Base-by-base conservation (phyloP, 1,140 invertebrate genomes). In the Vollenhovia emeryi region DNA sequence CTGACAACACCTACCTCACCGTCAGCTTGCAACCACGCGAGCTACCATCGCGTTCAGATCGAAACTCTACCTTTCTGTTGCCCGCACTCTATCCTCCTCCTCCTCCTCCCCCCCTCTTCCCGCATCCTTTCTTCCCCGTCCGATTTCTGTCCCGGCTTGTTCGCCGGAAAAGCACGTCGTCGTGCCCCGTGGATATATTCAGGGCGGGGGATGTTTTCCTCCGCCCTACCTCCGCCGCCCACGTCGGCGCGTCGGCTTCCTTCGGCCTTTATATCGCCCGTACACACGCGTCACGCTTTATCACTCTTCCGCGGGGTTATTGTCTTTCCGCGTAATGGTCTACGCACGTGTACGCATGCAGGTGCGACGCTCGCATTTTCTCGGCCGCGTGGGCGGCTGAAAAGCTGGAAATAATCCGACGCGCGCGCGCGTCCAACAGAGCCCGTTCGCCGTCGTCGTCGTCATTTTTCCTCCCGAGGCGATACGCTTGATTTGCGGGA, bases 211-310 rank as follows among this genome's bases (percentile, higher is more conserved):
- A 82, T 71, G 82, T 73, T 87, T 79, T 48, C 48, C 59, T 62
- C 55, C 50, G 15, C 48, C 76, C 57, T 66, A 52, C 21, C 76
- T 36, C 27, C 24, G 18, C 64, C 78, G 64, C 83, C 75, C 86
- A 60, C 73, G 84, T 85, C 66, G 85, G 73, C 59, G 73, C 79
- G 60, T 87, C 75, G 66, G 57, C 84, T 89, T 89, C 87, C 87
- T 87, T 88, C 85, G 57, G 74, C 68, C 86, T 86, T 86, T 89
- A 92, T 92, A 93, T 93, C 89, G 90, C 89, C 79, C 80, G 85
- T 90, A 89, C 85, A 89, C 91, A 91, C 92, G 91, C 91, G 89
- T 93, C 91, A 93, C 90, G 92, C 92, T 93, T 92, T 91, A 93
- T 93, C 92, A 93, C 92, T 91, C 91, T 91, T 88, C 88, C 88